Evolutionary conservation across 2,113 vertebrate genomes (phyloP).

Genomic region (Ranitomeya variabilis): DNA sequence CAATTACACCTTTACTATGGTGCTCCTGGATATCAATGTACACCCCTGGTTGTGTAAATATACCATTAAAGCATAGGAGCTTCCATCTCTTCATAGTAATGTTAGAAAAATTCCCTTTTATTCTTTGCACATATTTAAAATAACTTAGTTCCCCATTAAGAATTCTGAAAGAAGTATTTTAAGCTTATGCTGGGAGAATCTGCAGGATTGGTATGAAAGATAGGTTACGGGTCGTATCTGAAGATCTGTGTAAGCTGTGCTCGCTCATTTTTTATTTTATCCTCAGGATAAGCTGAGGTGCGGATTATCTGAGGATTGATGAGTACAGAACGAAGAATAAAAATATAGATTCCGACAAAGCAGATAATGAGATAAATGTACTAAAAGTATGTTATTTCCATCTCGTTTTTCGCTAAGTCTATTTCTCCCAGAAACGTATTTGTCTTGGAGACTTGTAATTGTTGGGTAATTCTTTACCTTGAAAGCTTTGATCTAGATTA

Average conservation of each 20-base stretch:
- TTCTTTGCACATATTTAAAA: neutral
- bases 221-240: conserved; percentile 20
- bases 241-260: conserved; percentile 23
- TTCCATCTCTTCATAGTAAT: neutral
- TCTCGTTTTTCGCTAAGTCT: neutral
- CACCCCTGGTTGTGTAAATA: neutral
- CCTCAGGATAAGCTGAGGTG: neutral
- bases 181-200: neutral
- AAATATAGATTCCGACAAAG: conserved; percentile 17
- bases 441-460: neutral
- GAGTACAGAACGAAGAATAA: neutral
- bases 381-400: neutral
- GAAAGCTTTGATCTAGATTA: neutral
- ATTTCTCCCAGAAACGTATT: neutral
- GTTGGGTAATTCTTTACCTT: conserved; percentile 1
- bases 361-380: neutral
- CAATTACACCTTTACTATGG: too few species aligned
- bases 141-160: neutral
- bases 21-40: too few species aligned
- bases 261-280: conserved; percentile 7
- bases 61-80: neutral
- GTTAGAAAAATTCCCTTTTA: neutral
- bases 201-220: neutral
- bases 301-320: conserved; percentile 12
- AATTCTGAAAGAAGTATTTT: conserved; percentile 14